Conservation (phyloP, 2,113 vertebrate species). For the Mystacornis crossleyi region DNA sequence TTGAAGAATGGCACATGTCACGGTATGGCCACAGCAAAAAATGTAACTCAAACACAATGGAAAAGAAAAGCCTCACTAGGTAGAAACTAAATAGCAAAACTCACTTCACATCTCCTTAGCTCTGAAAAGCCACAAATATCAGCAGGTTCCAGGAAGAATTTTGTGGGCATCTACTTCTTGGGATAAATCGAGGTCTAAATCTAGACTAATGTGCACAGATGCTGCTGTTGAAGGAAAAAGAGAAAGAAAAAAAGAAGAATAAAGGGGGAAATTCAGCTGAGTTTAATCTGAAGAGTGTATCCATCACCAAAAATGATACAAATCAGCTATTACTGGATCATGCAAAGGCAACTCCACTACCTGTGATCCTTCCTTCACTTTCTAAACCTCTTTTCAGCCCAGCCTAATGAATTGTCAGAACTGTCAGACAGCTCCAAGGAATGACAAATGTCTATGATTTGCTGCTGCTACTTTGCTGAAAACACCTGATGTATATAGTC, state of each 20-base stretch:
- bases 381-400: slow-evolving; percentile 81
- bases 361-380: slow-evolving; percentile 78
- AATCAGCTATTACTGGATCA: slow-evolving; percentile 82
- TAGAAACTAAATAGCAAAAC: not conserved
- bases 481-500: slow-evolving; percentile 83
- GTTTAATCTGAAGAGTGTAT: slow-evolving; percentile 77
- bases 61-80: not conserved
- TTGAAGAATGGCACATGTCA: slow-evolving; percentile 2
- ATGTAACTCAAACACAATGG: not conserved
- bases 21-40: not conserved
- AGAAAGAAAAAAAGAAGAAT: not conserved
- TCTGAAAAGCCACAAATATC: not conserved
- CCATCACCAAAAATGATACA: slow-evolving; percentile 81
- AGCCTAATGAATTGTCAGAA: slow-evolving; percentile 88
- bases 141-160: not conserved
- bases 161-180: not conserved
- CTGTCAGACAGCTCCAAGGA: slow-evolving; percentile 84
- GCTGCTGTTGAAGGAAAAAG: not conserved
- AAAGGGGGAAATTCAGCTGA: slow-evolving; percentile 47
- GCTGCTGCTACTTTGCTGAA: slow-evolving; percentile 75
- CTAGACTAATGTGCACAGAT: not conserved
- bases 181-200: not conserved
- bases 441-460: slow-evolving; percentile 88
- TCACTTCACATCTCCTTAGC: not conserved
- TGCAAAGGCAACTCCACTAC: slow-evolving; percentile 77